These are phyloP conservation scores for Hermetia illucens DNA, from an alignment of 1,140 invertebrate species.

Conservation along the genomic window DNA sequence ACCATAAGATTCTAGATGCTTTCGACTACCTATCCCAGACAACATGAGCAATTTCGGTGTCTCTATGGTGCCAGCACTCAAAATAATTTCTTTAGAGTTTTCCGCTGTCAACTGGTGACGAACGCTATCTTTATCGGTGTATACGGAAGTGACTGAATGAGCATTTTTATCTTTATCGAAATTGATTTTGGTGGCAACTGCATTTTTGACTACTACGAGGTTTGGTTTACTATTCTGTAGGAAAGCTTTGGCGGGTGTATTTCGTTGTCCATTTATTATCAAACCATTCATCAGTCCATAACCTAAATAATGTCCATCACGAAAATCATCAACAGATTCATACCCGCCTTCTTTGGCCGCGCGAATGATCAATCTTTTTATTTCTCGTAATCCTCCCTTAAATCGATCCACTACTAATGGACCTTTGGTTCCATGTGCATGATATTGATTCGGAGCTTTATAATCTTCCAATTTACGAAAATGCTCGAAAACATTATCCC, in stretches of 20 bases:
- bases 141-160: slow-evolving; percentile 25
- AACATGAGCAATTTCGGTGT: slow-evolving; percentile 70
- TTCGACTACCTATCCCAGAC: slow-evolving; percentile 63
- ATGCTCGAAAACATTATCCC: slow-evolving; percentile 23
- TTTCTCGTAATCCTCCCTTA: background rate
- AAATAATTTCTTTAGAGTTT: slow-evolving; percentile 42
- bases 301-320: slow-evolving; percentile 27
- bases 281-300: slow-evolving; percentile 22
- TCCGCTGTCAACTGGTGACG: too few relatives aligned
- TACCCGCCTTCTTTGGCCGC: slow-evolving; percentile 76
- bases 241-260: slow-evolving; percentile 40
- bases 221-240: slow-evolving; percentile 43
- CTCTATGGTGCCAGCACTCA: slow-evolving; percentile 53
- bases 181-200: too few relatives aligned
- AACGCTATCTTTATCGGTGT: slow-evolving; percentile 33
- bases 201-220: slow-evolving; percentile 45
- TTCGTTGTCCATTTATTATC: slow-evolving; percentile 37
- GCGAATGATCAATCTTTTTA: slow-evolving; percentile 29
- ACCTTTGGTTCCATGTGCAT: slow-evolving; percentile 27
- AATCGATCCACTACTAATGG: background rate
- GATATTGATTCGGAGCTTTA: slow-evolving; percentile 51
- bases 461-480: slow-evolving; percentile 36
- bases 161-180: slow-evolving; percentile 38
- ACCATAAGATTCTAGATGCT: slow-evolving; percentile 53
- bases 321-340: slow-evolving; percentile 40